Evolutionary conservation across 2,797 vertebrate species (phyloP), one percentile per base, ranked within the genome.

Genomic region (Cossypha niveicapilla): DNA sequence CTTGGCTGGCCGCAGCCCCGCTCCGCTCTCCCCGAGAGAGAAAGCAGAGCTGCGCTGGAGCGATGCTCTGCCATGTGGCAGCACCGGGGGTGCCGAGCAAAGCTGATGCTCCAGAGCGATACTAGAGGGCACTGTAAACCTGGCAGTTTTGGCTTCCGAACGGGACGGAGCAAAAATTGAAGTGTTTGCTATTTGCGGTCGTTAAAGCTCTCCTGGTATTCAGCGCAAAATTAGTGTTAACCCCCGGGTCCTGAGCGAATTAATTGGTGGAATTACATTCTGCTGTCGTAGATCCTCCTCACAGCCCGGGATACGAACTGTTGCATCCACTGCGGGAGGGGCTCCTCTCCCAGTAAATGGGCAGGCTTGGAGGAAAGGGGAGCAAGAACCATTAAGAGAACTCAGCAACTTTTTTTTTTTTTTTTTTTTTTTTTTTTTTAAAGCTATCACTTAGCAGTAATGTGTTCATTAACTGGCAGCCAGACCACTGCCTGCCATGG

Each of bases 61-160:
- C 14, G 22, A 34, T 14, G 54, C 60, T 58, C 15, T 1, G 83
- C 47, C 18, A 41, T 34, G 88, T 63, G 92, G 85, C 85, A 47
- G 81, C 53, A 89, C 73, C 44, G 78, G 28, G 25, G 91, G 91
- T 88, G 90, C 87, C 94, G 88, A 7, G 8, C 37, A 7, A 14
- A 86, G 95, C 94, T 62, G 50, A 90, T 96, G 95, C 95, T 94
- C 30, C 67, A 0, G 44, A 15, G 61, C 63, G 92, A 96, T 96
- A 96, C 96, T 96, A 96, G 95, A 95, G 96, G 96, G 96, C 96
- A 96, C 96, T 96, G 93, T 94, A 78, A 95, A 93, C 90, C 95
- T 90, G 92, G 76, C 93, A 78, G 96, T 93, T 90, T 60, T 22
- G 91, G 58, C 86, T 96, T 57, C 57, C 13, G 89, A 94, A 54